phyloP scores from a whole-genome alignment of 2,797 vertebrate species.

The Falco columbarius region DNA sequence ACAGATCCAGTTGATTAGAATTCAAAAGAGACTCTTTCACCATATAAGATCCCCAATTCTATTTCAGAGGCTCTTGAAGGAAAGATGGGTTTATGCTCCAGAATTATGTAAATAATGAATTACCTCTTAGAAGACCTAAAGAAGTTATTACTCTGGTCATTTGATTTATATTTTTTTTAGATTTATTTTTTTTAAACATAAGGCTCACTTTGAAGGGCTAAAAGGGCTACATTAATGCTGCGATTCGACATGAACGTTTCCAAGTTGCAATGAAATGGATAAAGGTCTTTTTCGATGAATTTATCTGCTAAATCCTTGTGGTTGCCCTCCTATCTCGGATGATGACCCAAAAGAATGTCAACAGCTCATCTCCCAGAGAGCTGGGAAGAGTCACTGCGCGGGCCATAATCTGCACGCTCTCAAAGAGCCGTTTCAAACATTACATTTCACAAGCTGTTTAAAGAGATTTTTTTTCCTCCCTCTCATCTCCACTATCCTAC shows the following conservation, averaged over 20 bases:
- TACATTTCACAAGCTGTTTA: constrained; percentile 81
- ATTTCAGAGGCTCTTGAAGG: constrained; percentile 67
- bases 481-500: constrained; percentile 73
- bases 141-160: constrained; percentile 73
- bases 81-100: constrained; percentile 70
- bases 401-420: constrained; percentile 84
- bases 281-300: constrained; percentile 86
- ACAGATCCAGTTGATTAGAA: constrained; percentile 71
- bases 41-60: constrained; percentile 47
- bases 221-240: constrained; percentile 79
- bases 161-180: constrained; percentile 58
- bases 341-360: constrained; percentile 94
- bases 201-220: constrained; percentile 79
- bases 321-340: constrained; percentile 86
- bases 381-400: constrained; percentile 79
- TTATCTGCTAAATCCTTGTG: constrained; percentile 90
- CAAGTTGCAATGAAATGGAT: constrained; percentile 83
- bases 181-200: constrained; percentile 40
- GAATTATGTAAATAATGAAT: constrained; percentile 77
- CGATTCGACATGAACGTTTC: constrained; percentile 79
- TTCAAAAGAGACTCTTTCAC: constrained; percentile 62
- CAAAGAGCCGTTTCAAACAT: constrained; percentile 84
- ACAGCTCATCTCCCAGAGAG: constrained; percentile 91
- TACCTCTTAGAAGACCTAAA: constrained; percentile 75
- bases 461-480: constrained; percentile 51